Base-by-base conservation (phyloP, 2,113 vertebrate species). In the Sander vitreus region DNA sequence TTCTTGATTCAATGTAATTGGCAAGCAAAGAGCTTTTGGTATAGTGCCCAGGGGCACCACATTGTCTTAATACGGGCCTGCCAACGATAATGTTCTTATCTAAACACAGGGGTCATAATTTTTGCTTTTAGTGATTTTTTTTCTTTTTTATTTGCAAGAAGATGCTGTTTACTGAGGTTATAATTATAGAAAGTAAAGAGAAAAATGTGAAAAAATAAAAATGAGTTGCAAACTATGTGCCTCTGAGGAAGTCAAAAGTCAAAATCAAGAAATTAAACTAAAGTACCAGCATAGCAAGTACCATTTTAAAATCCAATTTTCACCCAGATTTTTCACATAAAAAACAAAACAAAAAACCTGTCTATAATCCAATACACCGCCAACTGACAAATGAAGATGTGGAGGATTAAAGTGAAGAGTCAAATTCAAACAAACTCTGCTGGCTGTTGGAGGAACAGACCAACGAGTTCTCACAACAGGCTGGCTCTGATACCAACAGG, bases 401-500 rank as follows among this genome's bases (percentile, higher is more conserved):
- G 21, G 2, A 33, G 76, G 60, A 63, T 57, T 80, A 76, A 77
- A 55, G 48, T 12, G 18, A 83, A 33, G 30, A 66, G 27, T 72
- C 8, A 48, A 39, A 85, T 47, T 72, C 55, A 62, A 81, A 71
- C 74, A 58, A 33, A 36, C 51, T 75, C 6, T 36, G 63, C 11
- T 18, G 43, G 55, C 82, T 76, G 75, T 15, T 48, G 48, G 72
- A 66, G 45, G 11, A 36, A 27, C 33, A 55, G 25, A 51, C 77
- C 13, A 21, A 19, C n/a, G 30, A 65, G 48, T 76, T 11, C 48
- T 70, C 57, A 51, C 43, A 57, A 73, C 67, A 73, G 51, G 43
- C 69, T 58, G 55, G 15, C 21, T 78, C 65, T 62, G 62, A 27
- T 68, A 58, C 57, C 70, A 71, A 65, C 73, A 63, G 69, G 57